A percentile compares a stretch with the other conserved stretches of the same genome.
Evolutionary conservation across 2,797 vertebrate species (phyloP).

Genomic region (Syngnathus acus): DNA sequence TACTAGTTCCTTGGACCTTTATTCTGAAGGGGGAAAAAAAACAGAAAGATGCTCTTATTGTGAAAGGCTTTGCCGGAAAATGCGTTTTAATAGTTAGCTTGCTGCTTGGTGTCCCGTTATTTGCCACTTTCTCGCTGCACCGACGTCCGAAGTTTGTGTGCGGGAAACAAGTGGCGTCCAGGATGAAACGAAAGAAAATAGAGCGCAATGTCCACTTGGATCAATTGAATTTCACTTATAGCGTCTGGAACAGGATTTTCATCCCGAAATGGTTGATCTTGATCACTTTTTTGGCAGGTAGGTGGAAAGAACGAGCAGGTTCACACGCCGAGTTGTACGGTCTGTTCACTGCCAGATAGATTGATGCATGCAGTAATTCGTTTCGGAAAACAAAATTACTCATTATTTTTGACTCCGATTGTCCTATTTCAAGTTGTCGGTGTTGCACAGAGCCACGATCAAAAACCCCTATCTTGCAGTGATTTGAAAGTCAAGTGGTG

Average conservation of each 20-base stretch:
- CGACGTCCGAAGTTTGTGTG: background rate
- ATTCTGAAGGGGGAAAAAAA: background rate
- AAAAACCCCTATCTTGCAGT: no score
- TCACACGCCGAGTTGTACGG: background rate
- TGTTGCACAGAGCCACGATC: no score
- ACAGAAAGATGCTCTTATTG: constrained; percentile 20
- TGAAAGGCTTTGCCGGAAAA: background rate
- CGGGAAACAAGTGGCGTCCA: background rate
- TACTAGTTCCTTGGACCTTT: background rate
- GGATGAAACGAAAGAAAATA: constrained; percentile 29
- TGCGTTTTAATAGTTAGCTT: background rate
- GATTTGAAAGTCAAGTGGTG: background rate
- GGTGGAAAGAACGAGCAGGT: constrained; percentile 2
- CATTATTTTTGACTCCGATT: background rate
- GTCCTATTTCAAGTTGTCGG: background rate
- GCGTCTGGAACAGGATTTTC: constrained; percentile 26
- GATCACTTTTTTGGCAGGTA: constrained; percentile 47
- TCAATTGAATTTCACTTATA: background rate
- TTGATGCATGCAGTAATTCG: background rate
- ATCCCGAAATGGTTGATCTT: constrained; percentile 39
- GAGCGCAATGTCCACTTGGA: background rate
- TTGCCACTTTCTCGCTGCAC: background rate
- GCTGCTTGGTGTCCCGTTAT: constrained; percentile 38
- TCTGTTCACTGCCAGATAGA: background rate
- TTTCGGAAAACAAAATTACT: background rate